Percentiles rank a stretch among this genome's conserved stretches.
These are phyloP conservation scores for Onychostruthus taczanowskii DNA, from an alignment of 2,113 vertebrate species.

Conservation along the genomic window DNA sequence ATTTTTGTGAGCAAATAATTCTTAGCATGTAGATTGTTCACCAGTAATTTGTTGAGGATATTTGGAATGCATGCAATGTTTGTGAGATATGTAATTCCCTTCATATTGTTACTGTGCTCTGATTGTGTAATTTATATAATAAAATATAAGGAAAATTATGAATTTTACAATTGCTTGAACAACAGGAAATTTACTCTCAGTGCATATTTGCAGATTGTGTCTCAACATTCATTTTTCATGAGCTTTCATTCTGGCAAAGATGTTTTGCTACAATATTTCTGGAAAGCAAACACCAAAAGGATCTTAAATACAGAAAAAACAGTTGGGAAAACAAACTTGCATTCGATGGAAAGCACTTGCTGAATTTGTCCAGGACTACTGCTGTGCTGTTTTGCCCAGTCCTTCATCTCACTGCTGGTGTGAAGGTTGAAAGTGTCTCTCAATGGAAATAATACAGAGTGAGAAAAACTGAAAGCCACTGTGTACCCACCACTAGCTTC, in stretches of 20 bases:
- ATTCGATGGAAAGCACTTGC: not conserved
- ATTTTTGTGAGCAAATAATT: conserved; percentile 46
- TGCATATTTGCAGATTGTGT: conserved; percentile 61
- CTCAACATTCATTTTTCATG: conserved; percentile 65
- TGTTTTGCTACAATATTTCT: conserved; percentile 33
- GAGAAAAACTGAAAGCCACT: not conserved
- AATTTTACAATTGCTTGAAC: conserved; percentile 65
- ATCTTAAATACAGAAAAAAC: conserved; percentile 15
- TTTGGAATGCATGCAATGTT: conserved; percentile 45
- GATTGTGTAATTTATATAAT: conserved; percentile 61
- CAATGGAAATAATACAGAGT: not conserved
- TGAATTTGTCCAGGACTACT: not conserved
- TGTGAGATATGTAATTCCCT: conserved; percentile 55
- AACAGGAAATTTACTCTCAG: conserved; percentile 52
- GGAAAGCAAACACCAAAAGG: conserved; percentile 26
- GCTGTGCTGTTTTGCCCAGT: not conserved
- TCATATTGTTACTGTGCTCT: conserved; percentile 36
- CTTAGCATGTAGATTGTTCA: conserved; percentile 10
- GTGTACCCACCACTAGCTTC: not conserved
- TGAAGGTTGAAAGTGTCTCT: not conserved
- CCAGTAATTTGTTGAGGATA: conserved; percentile 34
- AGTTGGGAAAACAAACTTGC: not conserved
- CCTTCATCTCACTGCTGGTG: not conserved
- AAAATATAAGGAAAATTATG: conserved; percentile 53
- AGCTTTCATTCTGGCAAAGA: conserved; percentile 14